Conservation (phyloP, 2,888 invertebrate species). For the Ellobium chinense region DNA sequence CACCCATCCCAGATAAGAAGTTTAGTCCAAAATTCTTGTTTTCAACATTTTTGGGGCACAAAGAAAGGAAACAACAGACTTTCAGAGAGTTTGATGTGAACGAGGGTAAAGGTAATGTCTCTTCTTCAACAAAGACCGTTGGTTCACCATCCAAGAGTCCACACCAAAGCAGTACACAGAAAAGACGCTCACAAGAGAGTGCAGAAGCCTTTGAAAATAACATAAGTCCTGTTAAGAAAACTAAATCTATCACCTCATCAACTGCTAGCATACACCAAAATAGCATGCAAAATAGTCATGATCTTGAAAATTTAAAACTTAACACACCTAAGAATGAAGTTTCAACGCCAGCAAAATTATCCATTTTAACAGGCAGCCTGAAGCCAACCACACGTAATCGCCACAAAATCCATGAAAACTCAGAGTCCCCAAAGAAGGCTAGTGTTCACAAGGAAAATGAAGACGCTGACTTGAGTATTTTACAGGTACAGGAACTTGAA, state of each 20-base stretch:
- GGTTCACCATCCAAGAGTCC: not conserved
- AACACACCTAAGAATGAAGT: not conserved
- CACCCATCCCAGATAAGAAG: slow-evolving; percentile 32
- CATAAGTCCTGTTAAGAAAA: slow-evolving; percentile 3
- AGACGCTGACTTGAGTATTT: slow-evolving; percentile 3
- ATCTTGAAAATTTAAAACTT: no score
- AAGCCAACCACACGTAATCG: slow-evolving; percentile 37
- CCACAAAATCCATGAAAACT: not conserved
- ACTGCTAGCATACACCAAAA: not conserved
- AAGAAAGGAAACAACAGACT: not conserved
- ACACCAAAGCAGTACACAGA: slow-evolving; percentile 7
- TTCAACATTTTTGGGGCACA: not conserved
- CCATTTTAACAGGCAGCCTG: slow-evolving; percentile 42
- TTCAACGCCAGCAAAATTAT: not conserved
- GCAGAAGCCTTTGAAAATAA: not conserved
- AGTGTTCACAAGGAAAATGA: not conserved
- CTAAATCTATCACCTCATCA: not conserved
- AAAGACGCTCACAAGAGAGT: slow-evolving; percentile 35
- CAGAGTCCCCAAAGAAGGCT: not conserved
- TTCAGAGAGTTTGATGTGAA: not conserved
- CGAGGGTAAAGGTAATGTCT: not conserved
- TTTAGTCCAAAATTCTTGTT: slow-evolving; percentile 16
- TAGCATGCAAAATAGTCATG: no score
- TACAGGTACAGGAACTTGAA: slow-evolving; percentile 27
- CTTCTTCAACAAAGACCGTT: not conserved